Percentiles rank a stretch among this genome's conserved stretches.
phyloP scores from a whole-genome alignment of 2,888 invertebrate species.

The Micoletzkya japonica region DNA sequence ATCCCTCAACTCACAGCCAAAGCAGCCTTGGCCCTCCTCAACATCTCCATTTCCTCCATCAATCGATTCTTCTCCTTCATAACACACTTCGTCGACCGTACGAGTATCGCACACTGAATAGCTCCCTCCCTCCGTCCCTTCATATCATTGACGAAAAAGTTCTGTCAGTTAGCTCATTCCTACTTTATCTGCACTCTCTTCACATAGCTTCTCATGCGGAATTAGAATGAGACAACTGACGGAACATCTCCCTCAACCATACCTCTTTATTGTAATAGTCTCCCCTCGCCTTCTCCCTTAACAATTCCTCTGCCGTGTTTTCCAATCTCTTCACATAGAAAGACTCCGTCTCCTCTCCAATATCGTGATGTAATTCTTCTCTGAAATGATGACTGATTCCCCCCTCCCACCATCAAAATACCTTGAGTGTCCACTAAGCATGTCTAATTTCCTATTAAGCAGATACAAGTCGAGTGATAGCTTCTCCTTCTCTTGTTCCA shows the following conservation, averaged over 20 bases:
- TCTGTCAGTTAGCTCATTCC: too few species aligned
- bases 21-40: constrained; percentile 6
- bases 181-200: too few species aligned
- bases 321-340: constrained; percentile 11
- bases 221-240: too few species aligned
- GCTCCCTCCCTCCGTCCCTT: too few species aligned
- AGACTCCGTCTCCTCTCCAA: constrained; percentile 6
- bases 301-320: not conserved
- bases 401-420: constrained; percentile 1
- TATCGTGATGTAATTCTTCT: too few species aligned
- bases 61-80: constrained; percentile 4
- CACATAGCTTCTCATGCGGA: too few species aligned
- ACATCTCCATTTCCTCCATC: constrained; percentile 4
- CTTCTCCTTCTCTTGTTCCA: constrained; percentile 7
- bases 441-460: too few species aligned
- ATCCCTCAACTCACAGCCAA: constrained; percentile 7
- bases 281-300: constrained; percentile 6
- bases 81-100: constrained; percentile 17
- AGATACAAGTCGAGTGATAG: too few species aligned
- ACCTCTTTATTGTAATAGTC: constrained; percentile 25
- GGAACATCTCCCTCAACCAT: not conserved
- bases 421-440: too few species aligned
- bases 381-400: not conserved
- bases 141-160: not conserved
- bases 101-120: constrained; percentile 12